A percentile compares a stretch with the other conserved stretches of the same genome.
These are phyloP conservation scores for Chymomyza amoena DNA, from an alignment of 2,888 invertebrate genomes.

Conservation along the genomic window DNA sequence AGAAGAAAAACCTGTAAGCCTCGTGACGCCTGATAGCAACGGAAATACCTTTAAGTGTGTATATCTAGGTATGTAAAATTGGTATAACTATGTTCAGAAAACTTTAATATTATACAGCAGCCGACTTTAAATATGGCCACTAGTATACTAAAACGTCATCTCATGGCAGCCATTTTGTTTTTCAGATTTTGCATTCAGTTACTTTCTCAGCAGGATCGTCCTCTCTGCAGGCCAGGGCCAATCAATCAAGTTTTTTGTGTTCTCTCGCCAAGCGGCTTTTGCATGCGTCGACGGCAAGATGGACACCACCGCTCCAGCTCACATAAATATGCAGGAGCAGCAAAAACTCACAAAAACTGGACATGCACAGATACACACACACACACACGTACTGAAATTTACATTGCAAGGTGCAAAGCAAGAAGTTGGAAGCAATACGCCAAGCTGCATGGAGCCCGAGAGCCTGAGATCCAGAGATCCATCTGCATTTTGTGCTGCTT, in stretches of 20 bases:
- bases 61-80: too few species aligned
- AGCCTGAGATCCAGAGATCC: slow-evolving; percentile 20
- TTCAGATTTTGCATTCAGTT: slow-evolving; percentile 6
- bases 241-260: slow-evolving; percentile 76
- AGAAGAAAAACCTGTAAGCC: background rate
- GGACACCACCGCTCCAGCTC: slow-evolving; percentile 36
- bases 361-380: slow-evolving; percentile 20
- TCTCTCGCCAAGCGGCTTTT: slow-evolving; percentile 42
- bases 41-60: background rate
- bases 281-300: slow-evolving; percentile 64
- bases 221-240: slow-evolving; percentile 57
- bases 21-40: slow-evolving; percentile 16
- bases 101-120: background rate
- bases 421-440: background rate
- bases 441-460: background rate
- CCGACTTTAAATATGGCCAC: slow-evolving; percentile 1
- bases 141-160: background rate
- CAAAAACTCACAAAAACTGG: slow-evolving; percentile 24
- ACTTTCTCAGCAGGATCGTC: slow-evolving; percentile 29
- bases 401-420: slow-evolving; percentile 69
- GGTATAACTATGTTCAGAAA: background rate
- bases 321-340: slow-evolving; percentile 62
- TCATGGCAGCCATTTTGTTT: slow-evolving; percentile 4
- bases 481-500: slow-evolving; percentile 51
- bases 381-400: slow-evolving; percentile 56